Evolutionary conservation across 2,113 vertebrate species (phyloP), one percentile per base, ranked within the genome.

Genomic region (Petrocephalus microphthalmus): DNA sequence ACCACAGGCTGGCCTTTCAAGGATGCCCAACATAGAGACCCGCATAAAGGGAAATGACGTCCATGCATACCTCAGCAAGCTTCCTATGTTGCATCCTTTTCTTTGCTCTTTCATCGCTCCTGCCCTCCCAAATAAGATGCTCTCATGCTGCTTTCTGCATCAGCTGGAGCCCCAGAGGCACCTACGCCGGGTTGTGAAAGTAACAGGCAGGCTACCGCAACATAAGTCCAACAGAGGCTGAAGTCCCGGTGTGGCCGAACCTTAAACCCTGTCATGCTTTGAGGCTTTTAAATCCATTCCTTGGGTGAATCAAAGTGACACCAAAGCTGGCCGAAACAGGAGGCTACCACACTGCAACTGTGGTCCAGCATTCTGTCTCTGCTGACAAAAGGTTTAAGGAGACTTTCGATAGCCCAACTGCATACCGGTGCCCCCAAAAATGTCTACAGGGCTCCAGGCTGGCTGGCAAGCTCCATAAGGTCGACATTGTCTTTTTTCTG

Each of bases 401-500:
- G 49, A 10, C 83, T 53, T 85, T 85, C 47, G 15, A 85, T 53
- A 53, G 25, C 42, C 86, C 13, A 89, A 53, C 51, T 29, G 52
- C 84, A 54, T 56, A 52, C 52, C n/a, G 15, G 84, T 19, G 45
- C 45, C 42, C 88, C 60, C 11, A 29, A 85, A 52, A 86, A 71
- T 54, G 74, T 54, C 88, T 29, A 19, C 37, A 37, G 51, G 49
- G 84, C 84, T 54, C 84, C 52, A 54, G 49, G n/a, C 10, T 37
- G 52, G 2, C 84, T 85, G 84, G 84, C 51, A 53, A 29, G 10
- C 51, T 85, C 84, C 84, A 85, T 85, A 54, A 85, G 19, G 85
- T 64, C 54, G 11, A 33, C 56, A 19, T 64, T 64, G 85, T 64
- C 85, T 54, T 22, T 64, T 56, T 87, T 47, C 22, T 49, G 57